Base-by-base conservation (phyloP, 2,797 vertebrate species). In the Falco novaeseelandiae region DNA sequence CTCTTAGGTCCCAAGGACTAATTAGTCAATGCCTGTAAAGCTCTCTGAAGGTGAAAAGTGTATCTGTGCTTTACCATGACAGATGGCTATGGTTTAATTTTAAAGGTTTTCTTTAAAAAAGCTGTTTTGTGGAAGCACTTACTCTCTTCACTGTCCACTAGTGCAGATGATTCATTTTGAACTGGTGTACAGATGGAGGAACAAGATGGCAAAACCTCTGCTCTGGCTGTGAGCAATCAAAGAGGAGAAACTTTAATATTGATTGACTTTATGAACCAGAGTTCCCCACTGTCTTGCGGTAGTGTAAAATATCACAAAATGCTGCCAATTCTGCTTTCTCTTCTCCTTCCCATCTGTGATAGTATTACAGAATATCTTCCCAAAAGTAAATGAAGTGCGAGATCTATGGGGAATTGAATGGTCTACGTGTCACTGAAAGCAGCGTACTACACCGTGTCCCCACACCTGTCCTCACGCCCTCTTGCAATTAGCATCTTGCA, bases 1-100 rank as follows among this genome's bases (percentile, higher is more conserved):
- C 74, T 89, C 44, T 85, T 67, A 59, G 29, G 63, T 94, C 79
- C 27, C 36, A 77, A 83, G 87, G 90, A 77, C 89, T 89, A 93
- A 97, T 96, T 94, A 97, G 91, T 77, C 67, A 63, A 38, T 67
- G 86, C 46, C 67, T 69, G 40, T 55, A 85, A 94, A 92, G 74
- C 63, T 48, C 71, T 91, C 48, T 63, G 82, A 89, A 93, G 69
- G 94, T 85, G 87, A 89, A 93, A 85, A 91, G 89, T 82, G 6
- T 80, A 34, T 93, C 69, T 80, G 3, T 32, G 62, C 66, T 91
- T 96, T 46, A 55, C 30, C 32, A 14, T 6, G 30, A 74, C 96
- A 96, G 96, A 96, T 97, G 94, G 94, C 69, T 66, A 13, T 0
- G 29, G 52, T 82, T 91, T 89, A n/a, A 40, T 92, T 93, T 87